Conservation (phyloP, 2,113 vertebrate genomes). For the Pterocles gutturalis region DNA sequence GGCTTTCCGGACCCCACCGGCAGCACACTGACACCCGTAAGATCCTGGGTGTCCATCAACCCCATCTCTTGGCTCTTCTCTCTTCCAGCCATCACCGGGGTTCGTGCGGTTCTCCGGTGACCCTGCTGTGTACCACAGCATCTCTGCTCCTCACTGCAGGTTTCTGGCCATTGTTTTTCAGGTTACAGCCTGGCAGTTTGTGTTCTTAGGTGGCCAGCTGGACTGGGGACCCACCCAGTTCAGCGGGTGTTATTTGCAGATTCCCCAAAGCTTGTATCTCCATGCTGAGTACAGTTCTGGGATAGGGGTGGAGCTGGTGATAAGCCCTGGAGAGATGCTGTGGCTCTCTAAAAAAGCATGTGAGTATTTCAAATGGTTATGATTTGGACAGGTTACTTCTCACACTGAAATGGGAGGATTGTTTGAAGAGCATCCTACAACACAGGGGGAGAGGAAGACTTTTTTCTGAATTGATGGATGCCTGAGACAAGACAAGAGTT, state of each 20-base stretch:
- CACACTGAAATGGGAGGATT: neutral
- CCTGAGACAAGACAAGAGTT: neutral
- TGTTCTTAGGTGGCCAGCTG: neutral
- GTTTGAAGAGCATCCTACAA: neutral
- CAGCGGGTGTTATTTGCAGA: accelerated
- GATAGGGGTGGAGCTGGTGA: neutral
- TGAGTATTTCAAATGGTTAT: neutral
- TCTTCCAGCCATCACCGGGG: accelerated
- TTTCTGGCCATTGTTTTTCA: neutral
- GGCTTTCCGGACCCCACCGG: neutral
- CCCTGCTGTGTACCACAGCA: neutral
- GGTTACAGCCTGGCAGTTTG: neutral
- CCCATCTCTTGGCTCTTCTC: neutral
- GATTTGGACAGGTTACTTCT: neutral
- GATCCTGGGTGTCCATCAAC: too few species aligned
- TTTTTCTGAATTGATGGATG: neutral
- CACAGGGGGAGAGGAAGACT: accelerated
- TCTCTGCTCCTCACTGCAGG: neutral
- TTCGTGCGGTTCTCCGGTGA: accelerated
- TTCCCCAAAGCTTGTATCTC: neutral
- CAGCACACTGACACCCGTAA: accelerated
- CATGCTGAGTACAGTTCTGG: neutral
- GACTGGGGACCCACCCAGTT: neutral
- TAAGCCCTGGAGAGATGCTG: accelerated
- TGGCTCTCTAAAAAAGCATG: neutral